Percentiles rank a stretch among this genome's conserved stretches.
Conservation (phyloP, 2,888 invertebrate species). For the Drosophila prolongata region DNA sequence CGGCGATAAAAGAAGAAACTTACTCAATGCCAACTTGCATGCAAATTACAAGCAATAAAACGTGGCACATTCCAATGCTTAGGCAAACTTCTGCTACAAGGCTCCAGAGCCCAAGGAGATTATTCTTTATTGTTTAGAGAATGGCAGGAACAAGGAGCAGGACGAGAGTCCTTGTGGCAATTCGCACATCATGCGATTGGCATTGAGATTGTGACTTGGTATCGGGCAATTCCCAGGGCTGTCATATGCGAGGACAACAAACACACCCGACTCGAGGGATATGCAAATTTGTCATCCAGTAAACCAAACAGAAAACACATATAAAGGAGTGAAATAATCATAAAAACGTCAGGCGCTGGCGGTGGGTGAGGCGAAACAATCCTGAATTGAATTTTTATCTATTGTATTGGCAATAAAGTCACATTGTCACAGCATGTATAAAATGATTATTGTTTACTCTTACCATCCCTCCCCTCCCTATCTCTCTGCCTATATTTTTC, state of each 20-base stretch:
- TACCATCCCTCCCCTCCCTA: neutral
- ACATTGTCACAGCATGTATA: slow-evolving; percentile 69
- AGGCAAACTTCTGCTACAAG: slow-evolving; percentile 58
- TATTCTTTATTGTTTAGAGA: slow-evolving; percentile 82
- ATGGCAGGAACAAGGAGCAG: slow-evolving; percentile 39
- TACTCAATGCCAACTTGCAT: slow-evolving; percentile 60
- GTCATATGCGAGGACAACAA: slow-evolving; percentile 63
- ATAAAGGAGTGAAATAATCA: slow-evolving; percentile 83
- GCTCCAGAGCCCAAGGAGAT: slow-evolving; percentile 62
- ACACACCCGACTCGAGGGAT: slow-evolving; percentile 42
- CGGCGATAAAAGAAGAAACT: slow-evolving; percentile 59
- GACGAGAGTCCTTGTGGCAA: slow-evolving; percentile 71
- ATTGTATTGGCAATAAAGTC: slow-evolving; percentile 78
- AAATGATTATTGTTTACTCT: slow-evolving; percentile 67
- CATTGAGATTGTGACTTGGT: slow-evolving; percentile 76
- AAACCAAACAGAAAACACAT: slow-evolving; percentile 56
- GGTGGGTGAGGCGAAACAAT: slow-evolving; percentile 48
- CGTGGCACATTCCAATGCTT: slow-evolving; percentile 67
- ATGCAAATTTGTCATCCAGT: slow-evolving; percentile 78
- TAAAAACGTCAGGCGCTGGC: slow-evolving; percentile 73
- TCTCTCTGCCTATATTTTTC: neutral
- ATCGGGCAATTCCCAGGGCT: slow-evolving; percentile 77
- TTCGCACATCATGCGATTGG: slow-evolving; percentile 84
- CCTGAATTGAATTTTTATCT: slow-evolving; percentile 84
- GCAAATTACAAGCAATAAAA: slow-evolving; percentile 79